A percentile compares a stretch with the other conserved stretches of the same genome.
phyloP scores from a whole-genome alignment of 2,797 vertebrate species.

The Cyclopterus lumpus region DNA sequence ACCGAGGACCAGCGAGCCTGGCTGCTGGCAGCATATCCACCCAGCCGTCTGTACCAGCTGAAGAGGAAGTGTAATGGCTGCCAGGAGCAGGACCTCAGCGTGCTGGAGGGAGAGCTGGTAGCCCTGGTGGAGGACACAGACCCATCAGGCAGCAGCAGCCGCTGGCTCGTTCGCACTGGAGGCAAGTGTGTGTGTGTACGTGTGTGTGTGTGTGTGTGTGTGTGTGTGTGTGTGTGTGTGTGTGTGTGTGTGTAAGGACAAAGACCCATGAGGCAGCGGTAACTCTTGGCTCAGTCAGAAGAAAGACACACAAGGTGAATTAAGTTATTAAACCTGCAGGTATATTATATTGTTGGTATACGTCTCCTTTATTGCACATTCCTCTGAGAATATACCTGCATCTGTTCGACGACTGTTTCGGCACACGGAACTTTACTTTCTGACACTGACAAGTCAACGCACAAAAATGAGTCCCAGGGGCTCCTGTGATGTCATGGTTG shows the following conservation, averaged over 20 bases:
- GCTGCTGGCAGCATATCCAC: constrained; percentile 85
- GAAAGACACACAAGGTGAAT: constrained; percentile 36
- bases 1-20: constrained; percentile 86
- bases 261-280: constrained; percentile 5
- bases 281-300: neutral
- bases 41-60: constrained; percentile 87
- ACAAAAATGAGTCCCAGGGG: constrained; percentile 53
- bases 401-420: constrained; percentile 29
- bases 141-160: constrained; percentile 90
- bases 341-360: constrained; percentile 6
- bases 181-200: constrained; percentile 80
- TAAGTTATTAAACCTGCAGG: constrained; percentile 42
- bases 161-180: constrained; percentile 96
- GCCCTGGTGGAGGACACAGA: constrained; percentile 92
- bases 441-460: constrained; percentile 60
- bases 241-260: neutral
- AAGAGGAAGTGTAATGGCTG: constrained; percentile 97
- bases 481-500: constrained; percentile 67
- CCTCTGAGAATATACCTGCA: constrained; percentile 41
- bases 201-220: constrained; percentile 3
- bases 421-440: constrained; percentile 66
- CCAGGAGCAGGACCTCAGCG: constrained; percentile 91
- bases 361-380: constrained; percentile 26
- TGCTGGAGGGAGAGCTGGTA: constrained; percentile 95
- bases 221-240: neutral